Conservation (phyloP, 2,888 invertebrate genomes). For the Thelaira solivaga region DNA sequence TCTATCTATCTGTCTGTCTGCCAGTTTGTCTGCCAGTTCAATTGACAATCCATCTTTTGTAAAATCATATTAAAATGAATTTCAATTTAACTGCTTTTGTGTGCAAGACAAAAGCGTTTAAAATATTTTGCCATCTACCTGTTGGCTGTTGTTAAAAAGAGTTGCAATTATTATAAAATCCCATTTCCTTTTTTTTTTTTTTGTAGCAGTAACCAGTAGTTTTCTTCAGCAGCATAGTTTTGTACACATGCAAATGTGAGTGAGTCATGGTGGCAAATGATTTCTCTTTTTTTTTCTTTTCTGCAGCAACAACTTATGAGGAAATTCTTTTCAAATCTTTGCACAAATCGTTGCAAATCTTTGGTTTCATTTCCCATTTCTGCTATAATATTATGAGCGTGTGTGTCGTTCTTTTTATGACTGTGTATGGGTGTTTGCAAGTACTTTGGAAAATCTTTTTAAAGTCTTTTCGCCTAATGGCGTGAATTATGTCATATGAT, state of each 20-base stretch:
- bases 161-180: not conserved
- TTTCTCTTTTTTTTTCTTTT: not conserved
- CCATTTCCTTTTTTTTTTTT: not conserved
- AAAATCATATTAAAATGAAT: constrained; percentile 2
- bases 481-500: constrained; percentile 61
- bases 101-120: not conserved
- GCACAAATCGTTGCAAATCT: constrained; percentile 62
- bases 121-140: constrained; percentile 8
- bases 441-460: constrained; percentile 42
- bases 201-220: not conserved
- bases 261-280: no score
- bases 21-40: not conserved
- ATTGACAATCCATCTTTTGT: not conserved
- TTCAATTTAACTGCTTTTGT: constrained; percentile 15
- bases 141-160: constrained; percentile 35
- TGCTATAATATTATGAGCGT: not conserved
- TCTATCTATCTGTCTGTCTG: not conserved
- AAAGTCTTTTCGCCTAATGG: constrained; percentile 61
- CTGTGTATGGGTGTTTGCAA: not conserved
- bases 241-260: no score
- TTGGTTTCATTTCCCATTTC: constrained; percentile 20
- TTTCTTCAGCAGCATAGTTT: no score
- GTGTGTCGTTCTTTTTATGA: not conserved
- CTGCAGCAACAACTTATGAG: constrained; percentile 21
- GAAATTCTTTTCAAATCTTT: constrained; percentile 43